Evolutionary conservation across 1,140 invertebrate species (phyloP), one percentile per base, ranked within the genome.

Genomic region (Anoplolepis gracilipes): DNA sequence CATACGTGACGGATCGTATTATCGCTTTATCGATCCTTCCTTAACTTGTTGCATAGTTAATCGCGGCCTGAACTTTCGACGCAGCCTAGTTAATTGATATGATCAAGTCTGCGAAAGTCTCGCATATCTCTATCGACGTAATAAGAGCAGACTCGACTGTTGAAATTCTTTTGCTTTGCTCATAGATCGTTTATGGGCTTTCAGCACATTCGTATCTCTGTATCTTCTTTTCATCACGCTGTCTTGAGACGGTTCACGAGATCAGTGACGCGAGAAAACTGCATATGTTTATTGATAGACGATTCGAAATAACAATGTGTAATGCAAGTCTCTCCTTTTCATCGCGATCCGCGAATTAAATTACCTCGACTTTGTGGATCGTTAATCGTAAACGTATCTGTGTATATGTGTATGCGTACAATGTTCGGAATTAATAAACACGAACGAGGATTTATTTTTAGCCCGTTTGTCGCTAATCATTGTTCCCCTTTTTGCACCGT

Each of bases 291-390:
- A 84, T 84, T 65, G 59, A 42, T 39, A 64, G 81, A 85, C 73
- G 64, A 85, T 39, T 85, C 39, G 70, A 75, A 76, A 57, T 76
- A 86, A 73, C 65, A 65, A 42, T 73, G 67, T 28, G 59, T 36
- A 25, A 64, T 64, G 28, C 13, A 19, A 49, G 33, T 69, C 16
- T 10, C 36, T 16, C 28, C 42, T 11, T 61, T 25, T 13, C 65
- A 46, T 28, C 53, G 42, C 16, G 81, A 77, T 64, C 33, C 61
- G 39, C 75, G n/a, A n/a, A 70, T 86, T 77, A 75, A 86, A 86
- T 86, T 86, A 86, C 49, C 67, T n/a, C 59, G 57, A 36, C 49
- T 72, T 86, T 84, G 79, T 19, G 36, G 49, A 33, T 72, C 42
- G 28, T 86, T 81, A 79, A 85, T 79, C 76, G 77, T 46, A 25